A percentile compares a stretch with the other conserved stretches of the same genome.
Evolutionary conservation across 2,888 invertebrate genomes (phyloP).

Genomic region (Sialis fuliginosa): DNA sequence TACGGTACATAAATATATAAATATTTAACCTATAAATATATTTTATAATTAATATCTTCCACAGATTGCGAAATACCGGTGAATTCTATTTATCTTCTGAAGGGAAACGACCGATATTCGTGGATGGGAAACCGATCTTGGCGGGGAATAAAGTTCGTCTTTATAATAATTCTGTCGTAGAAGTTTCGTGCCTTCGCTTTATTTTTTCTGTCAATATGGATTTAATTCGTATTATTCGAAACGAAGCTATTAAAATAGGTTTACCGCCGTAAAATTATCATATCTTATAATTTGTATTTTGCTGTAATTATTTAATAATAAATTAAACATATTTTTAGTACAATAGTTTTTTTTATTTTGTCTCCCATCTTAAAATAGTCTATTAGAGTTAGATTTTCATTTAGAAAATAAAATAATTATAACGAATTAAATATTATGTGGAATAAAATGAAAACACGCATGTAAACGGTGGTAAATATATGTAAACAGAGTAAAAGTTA

Average conservation of each 20-base stretch:
- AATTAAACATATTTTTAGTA: too few species aligned
- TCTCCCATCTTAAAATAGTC: too few species aligned
- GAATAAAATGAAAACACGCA: too few species aligned
- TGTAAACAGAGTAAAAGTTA: too few species aligned
- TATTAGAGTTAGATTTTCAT: too few species aligned
- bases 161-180: slow-evolving; percentile 86
- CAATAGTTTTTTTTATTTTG: too few species aligned
- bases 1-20: slow-evolving; percentile 28
- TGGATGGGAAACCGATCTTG: slow-evolving; percentile 81
- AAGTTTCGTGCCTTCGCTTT: slow-evolving; percentile 84
- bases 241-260: slow-evolving; percentile 71
- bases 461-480: too few species aligned
- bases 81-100: slow-evolving; percentile 92
- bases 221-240: slow-evolving; percentile 71
- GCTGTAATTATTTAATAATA: too few species aligned
- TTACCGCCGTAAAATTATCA: slow-evolving; percentile 22
- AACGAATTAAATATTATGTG: too few species aligned
- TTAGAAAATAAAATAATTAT: too few species aligned
- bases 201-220: slow-evolving; percentile 88
- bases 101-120: slow-evolving; percentile 85
- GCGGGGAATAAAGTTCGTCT: slow-evolving; percentile 78
- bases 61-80: slow-evolving; percentile 69
- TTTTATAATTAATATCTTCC: slow-evolving; percentile 4
- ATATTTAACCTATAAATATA: not conserved
- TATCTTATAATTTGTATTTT: too few species aligned